Evolutionary conservation across 2,797 vertebrate species (phyloP), one percentile per base, ranked within the genome.

Genomic region (Takifugu ocellatus): DNA sequence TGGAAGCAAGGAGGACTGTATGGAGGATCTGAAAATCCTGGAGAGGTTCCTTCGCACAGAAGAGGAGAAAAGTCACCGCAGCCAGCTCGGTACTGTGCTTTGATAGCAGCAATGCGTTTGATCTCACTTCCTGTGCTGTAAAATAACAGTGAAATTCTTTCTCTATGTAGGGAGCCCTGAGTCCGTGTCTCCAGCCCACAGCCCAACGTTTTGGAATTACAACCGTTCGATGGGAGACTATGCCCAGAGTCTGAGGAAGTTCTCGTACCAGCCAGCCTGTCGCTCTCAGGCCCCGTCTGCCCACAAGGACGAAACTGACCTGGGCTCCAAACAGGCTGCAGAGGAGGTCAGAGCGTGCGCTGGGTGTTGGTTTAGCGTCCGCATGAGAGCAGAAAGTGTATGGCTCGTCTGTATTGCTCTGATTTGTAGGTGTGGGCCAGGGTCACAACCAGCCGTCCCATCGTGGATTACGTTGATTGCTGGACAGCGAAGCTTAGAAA

Each of bases 401-500:
- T 48, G 3, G n/a, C n/a, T 6, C 50, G 1, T 29, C n/a, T 15
- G 29, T 14, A 8, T 10, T 43, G 16, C 46, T 1, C 59, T 59
- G 27, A 16, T 45, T 1, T 47, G 0, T 44, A 99, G 96, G 95
- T 99, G 6, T 98, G 97, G 97, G 94, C 93, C 9, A 92, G 96
- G 76, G 94, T 99, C 79, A 92, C 93, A 3, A 93, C 92, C 75
- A 98, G 93, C 70, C 88, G 94, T 15, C 91, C 90, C 24, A 90
- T 94, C 14, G 89, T 94, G 26, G 94, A 96, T 25, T 92, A 92
- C 71, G 91, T 94, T 50, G 96, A 98, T 71, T 92, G 94, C 59
- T 98, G 97, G 95, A 98, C 96, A 0, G 95, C 95, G 0, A 99
- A 96, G 66, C 93, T 99, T 54, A 90, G 97, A 90, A 98, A 98